Evolutionary conservation across 2,797 vertebrate genomes (phyloP), one percentile per base, ranked within the genome.

Genomic region (Acestrorhynchus altus): DNA sequence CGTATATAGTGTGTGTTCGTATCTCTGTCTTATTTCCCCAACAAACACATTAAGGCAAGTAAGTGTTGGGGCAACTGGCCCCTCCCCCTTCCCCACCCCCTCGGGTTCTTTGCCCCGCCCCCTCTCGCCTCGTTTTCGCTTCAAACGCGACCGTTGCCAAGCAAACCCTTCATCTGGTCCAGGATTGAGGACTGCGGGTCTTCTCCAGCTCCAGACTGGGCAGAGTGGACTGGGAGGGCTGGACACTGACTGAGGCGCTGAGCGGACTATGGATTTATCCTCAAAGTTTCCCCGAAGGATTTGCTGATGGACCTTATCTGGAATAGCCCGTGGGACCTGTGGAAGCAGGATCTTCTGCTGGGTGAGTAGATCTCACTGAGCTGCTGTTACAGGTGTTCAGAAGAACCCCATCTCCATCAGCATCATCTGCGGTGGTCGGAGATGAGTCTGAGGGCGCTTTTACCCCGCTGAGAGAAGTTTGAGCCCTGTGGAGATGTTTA

Each of bases 81-180:
- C 49, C 49, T 18, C 12, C 16, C 13, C 49, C 52, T 9, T 24
- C 5, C 52, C 22, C 9, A 10, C 20, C 22, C 52, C 52, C 22
- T 1, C 9, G 85, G 87, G 84, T 75, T 28, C 75, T 69, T 76
- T 20, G 77, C 88, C 89, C 88, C 91, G 88, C 92, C 91, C 87
- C 90, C 52, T 24, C 22, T 88, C 89, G 74, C 85, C 87, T 89
- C 87, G 63, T 89, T 90, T 88, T 86, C 77, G 86, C 89, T 85
- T 80, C 81, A 86, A 90, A 90, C 87, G 82, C 89, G 87, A 86
- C 86, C 85, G 87, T 76, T 92, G 91, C 90, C 90, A 90, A 90
- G 89, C 52, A 24, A 3, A 24, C 24, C 52, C 52, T 24, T 56
- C 52, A 56, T 24, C 52, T 56, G 0, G 1, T 8, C 52, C 47